Evolutionary conservation across 2,797 vertebrate genomes (phyloP).

Genomic region (Rhyacichthys aspro): DNA sequence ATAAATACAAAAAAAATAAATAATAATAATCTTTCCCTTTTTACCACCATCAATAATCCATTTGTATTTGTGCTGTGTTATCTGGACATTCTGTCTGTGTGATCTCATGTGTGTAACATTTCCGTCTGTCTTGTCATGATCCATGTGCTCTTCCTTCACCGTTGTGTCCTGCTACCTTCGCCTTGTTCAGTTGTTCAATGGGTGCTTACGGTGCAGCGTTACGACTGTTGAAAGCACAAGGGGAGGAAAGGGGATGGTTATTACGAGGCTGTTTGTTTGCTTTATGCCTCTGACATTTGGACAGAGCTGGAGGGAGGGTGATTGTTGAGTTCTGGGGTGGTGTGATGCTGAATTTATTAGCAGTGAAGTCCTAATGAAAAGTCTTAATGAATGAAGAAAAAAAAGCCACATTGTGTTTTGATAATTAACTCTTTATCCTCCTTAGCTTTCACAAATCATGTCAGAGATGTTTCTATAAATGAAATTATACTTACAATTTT

Average conservation of each 20-base stretch:
- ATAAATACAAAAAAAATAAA: conserved; percentile 6
- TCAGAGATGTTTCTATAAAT: too few relatives aligned
- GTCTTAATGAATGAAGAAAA: background rate
- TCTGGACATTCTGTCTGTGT: conserved; percentile 49
- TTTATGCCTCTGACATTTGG: conserved; percentile 46
- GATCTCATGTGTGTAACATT: conserved; percentile 37
- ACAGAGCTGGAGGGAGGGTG: conserved; percentile 3
- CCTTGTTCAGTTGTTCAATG: conserved; percentile 7
- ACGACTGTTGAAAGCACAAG: conserved; percentile 6
- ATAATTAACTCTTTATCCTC: too few relatives aligned
- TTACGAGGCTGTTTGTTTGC: conserved; percentile 21
- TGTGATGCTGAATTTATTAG: conserved; percentile 16
- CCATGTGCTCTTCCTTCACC: conserved; percentile 45
- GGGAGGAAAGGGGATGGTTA: conserved; percentile 17
- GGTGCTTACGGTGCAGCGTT: conserved; percentile 26
- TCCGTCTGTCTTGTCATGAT: conserved; percentile 33
- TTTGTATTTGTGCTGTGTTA: conserved; percentile 58
- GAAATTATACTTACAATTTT: too few relatives aligned
- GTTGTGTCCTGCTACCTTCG: conserved; percentile 45
- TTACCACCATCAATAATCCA: conserved; percentile 41
- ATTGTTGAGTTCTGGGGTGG: conserved; percentile 4
- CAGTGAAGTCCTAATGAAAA: conserved; percentile 36
- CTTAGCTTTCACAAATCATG: too few relatives aligned
- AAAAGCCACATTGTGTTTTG: too few relatives aligned
- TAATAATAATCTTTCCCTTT: conserved; percentile 32